phyloP scores from a whole-genome alignment of 2,888 invertebrate species.

The Acanthoscelides obtectus region DNA sequence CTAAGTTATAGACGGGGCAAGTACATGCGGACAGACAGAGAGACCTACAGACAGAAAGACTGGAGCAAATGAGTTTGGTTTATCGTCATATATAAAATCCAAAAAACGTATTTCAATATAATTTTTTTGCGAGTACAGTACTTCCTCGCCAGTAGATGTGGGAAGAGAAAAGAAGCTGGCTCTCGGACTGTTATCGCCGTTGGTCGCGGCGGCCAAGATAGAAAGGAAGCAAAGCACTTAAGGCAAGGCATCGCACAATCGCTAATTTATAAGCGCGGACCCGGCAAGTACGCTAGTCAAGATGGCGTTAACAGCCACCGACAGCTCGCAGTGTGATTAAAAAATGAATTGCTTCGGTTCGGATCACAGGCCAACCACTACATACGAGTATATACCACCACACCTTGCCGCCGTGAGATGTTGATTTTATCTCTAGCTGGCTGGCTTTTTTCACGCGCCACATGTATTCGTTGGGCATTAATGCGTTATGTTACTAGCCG shows the following conservation, averaged over 20 bases:
- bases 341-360: not conserved
- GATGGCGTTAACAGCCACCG: not conserved
- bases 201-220: not conserved
- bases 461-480: not conserved
- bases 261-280: not conserved
- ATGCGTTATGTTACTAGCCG: not conserved
- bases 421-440: not conserved
- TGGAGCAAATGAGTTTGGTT: no score
- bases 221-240: not conserved
- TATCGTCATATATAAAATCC: no score
- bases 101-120: no score
- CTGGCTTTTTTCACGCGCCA: not conserved
- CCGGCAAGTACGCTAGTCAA: not conserved
- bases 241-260: not conserved
- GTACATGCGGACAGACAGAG: no score
- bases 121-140: no score
- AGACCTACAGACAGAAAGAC: no score
- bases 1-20: no score
- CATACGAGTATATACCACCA: not conserved
- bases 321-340: not conserved
- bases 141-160: no score
- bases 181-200: not conserved
- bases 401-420: not conserved
- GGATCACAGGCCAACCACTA: not conserved
- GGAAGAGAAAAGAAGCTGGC: not conserved